A percentile compares a stretch with the other conserved stretches of the same genome.
These are phyloP conservation scores for zebrafish (Danio rerio) DNA, from an alignment of 2,113 vertebrate genomes.

Conservation along the genomic window DNA sequence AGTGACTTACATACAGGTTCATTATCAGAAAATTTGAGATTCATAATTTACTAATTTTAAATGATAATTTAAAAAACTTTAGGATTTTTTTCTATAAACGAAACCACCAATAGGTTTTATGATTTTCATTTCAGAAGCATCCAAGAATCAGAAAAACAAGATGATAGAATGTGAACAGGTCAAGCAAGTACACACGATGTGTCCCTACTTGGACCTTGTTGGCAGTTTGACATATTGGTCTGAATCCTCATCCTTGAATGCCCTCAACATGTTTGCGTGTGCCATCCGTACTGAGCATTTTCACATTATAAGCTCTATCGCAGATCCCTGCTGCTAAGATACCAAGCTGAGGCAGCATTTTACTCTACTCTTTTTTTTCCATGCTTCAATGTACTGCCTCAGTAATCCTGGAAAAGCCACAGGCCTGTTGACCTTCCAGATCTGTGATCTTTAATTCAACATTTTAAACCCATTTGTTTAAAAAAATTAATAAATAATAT, in stretches of 20 bases:
- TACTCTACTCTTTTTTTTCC: conserved; percentile 7
- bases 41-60: not conserved
- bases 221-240: conserved; percentile 3
- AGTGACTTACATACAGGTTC: not conserved
- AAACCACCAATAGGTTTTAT: not conserved
- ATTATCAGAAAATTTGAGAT: not conserved
- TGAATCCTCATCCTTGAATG: conserved; percentile 31
- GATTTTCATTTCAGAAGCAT: not conserved
- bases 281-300: conserved; percentile 39
- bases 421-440: not conserved
- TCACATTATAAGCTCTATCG: conserved; percentile 25
- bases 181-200: not conserved
- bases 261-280: conserved; percentile 37
- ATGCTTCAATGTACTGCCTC: not conserved
- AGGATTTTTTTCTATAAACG: not conserved
- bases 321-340: conserved; percentile 31
- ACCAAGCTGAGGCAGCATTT: conserved; percentile 25
- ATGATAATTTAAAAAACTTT: not conserved
- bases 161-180: not conserved
- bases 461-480: not conserved
- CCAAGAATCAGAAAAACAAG: not conserved
- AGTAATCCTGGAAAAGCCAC: not conserved
- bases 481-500: not conserved
- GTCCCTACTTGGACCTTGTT: not conserved
- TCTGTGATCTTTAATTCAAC: not conserved